A percentile compares a stretch with the other conserved stretches of the same genome.
phyloP scores from a whole-genome alignment of 2,888 invertebrate species.

The Danaus chrysippus region DNA sequence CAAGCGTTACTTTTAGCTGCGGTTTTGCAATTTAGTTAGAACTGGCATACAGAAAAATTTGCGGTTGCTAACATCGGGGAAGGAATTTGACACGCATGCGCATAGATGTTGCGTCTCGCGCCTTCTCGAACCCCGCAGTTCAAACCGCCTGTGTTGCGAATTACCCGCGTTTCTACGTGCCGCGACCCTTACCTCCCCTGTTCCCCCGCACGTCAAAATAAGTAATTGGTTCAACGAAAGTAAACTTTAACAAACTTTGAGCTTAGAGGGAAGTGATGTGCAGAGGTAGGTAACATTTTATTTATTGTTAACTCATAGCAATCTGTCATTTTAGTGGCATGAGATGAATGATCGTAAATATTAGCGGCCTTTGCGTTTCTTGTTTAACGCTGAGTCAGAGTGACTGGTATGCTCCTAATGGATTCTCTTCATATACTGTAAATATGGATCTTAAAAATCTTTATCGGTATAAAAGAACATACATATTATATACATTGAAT shows the following conservation, averaged over 20 bases:
- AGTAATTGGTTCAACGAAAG: conserved; percentile 60
- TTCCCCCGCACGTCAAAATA: conserved; percentile 56
- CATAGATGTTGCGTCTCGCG: conserved; percentile 33
- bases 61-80: conserved; percentile 35
- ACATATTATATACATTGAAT: no score
- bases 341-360: conserved; percentile 66
- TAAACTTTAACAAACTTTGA: conserved; percentile 32
- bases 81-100: conserved; percentile 45
- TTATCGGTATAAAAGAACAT: neutral
- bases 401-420: conserved; percentile 43
- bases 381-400: conserved; percentile 43
- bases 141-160: conserved; percentile 43
- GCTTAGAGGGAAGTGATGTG: conserved; percentile 32
- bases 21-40: conserved; percentile 72
- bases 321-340: conserved; percentile 55
- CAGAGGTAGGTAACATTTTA: conserved; percentile 40
- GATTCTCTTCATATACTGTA: conserved; percentile 39
- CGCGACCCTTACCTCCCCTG: conserved; percentile 35
- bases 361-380: conserved; percentile 44
- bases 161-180: conserved; percentile 40
- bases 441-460: conserved; percentile 30
- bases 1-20: conserved; percentile 57
- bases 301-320: conserved; percentile 35
- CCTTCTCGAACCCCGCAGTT: conserved; percentile 50
- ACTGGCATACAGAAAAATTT: conserved; percentile 69